A percentile compares a stretch with the other conserved stretches of the same genome.
These are phyloP conservation scores for Ellobius talpinus DNA, from an alignment of 2,113 vertebrate genomes.

Conservation along the genomic window DNA sequence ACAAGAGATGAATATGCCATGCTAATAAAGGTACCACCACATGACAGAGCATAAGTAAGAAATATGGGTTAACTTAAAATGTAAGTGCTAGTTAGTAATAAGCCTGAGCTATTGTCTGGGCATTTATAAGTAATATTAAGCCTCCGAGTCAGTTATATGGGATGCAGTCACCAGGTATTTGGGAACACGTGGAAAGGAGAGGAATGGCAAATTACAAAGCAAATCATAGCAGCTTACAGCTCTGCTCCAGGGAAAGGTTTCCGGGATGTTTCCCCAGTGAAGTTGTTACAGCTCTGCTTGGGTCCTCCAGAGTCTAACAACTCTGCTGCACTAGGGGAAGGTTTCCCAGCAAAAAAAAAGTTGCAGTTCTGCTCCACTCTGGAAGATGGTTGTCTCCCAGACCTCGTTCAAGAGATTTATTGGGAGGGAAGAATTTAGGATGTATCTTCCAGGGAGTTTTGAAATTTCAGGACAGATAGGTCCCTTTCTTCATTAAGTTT, in stretches of 20 bases:
- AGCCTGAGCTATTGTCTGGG: too few species aligned
- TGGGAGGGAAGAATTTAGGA: conserved; percentile 58
- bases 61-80: too few species aligned
- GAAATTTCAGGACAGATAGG: conserved; percentile 60
- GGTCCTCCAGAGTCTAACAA: too few species aligned
- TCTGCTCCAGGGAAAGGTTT: not conserved
- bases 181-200: too few species aligned
- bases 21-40: too few species aligned
- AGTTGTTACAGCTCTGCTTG: not conserved
- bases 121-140: too few species aligned
- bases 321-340: not conserved
- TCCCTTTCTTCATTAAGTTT: conserved; percentile 62
- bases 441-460: conserved; percentile 74
- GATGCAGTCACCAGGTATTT: too few species aligned
- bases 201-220: too few species aligned
- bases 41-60: too few species aligned
- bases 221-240: not conserved
- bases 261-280: not conserved
- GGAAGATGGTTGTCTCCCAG: not conserved
- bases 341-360: not conserved
- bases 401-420: not conserved
- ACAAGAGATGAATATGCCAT: too few species aligned
- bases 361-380: not conserved
- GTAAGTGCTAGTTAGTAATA: too few species aligned
- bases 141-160: too few species aligned